These are phyloP conservation scores for Eudemis profundana DNA, from an alignment of 2,888 invertebrate species.

Conservation along the genomic window DNA sequence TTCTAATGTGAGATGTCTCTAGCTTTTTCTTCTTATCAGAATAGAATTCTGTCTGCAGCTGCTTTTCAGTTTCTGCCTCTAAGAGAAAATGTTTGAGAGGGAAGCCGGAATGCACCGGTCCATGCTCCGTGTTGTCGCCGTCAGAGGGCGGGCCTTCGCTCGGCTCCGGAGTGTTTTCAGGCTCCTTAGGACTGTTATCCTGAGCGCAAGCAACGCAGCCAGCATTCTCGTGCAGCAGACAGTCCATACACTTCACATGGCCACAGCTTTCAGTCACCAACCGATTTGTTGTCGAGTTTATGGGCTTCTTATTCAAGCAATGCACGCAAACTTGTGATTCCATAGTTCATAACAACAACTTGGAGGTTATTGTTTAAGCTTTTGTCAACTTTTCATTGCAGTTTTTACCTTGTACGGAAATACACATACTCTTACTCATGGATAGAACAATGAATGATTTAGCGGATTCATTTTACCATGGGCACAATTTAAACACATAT, in stretches of 20 bases:
- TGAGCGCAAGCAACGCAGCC: constrained; percentile 86
- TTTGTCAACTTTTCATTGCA: constrained; percentile 39
- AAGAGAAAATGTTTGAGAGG: constrained; percentile 8
- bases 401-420: not conserved
- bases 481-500: constrained; percentile 2
- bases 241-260: constrained; percentile 90
- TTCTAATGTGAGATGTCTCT: constrained; percentile 72
- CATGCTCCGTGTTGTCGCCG: constrained; percentile 3
- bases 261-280: constrained; percentile 91
- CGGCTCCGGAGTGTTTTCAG: constrained; percentile 47
- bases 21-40: constrained; percentile 66
- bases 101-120: not conserved
- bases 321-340: constrained; percentile 84
- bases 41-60: constrained; percentile 40
- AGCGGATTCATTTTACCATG: not conserved
- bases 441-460: not conserved
- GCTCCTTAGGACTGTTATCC: constrained; percentile 48
- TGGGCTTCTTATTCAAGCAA: constrained; percentile 83
- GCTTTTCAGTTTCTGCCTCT: constrained; percentile 43
- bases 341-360: constrained; percentile 61
- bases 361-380: constrained; percentile 49
- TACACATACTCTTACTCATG: not conserved
- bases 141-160: constrained; percentile 42
- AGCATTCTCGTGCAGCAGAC: constrained; percentile 87
- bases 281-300: constrained; percentile 85